Conservation (phyloP, 2,888 invertebrate species). For the Oligia latruncula region DNA sequence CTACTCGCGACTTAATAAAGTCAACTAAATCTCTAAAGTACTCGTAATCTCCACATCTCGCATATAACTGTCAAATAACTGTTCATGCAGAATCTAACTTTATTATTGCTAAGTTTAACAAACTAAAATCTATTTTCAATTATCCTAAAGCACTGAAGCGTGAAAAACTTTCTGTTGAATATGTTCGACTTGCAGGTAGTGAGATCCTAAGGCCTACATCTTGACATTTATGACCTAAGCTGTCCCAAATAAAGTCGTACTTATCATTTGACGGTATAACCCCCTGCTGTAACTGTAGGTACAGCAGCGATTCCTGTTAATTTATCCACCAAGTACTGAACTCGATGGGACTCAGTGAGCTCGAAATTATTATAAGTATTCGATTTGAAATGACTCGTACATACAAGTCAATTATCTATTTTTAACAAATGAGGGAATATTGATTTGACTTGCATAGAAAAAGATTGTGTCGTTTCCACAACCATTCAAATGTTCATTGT, state of each 20-base stretch:
- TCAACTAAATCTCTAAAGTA: not conserved
- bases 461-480: conserved; percentile 1
- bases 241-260: not conserved
- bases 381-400: not conserved
- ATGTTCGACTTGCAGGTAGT: too few species aligned
- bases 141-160: not conserved
- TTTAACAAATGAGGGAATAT: not conserved
- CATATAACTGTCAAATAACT: not conserved
- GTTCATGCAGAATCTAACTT: not conserved
- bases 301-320: not conserved
- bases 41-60: not conserved
- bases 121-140: not conserved
- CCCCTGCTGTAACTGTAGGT: not conserved
- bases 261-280: not conserved
- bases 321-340: not conserved
- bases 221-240: not conserved
- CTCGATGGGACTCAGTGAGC: not conserved
- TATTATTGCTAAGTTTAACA: not conserved
- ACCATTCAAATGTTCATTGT: not conserved
- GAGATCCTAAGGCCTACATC: not conserved
- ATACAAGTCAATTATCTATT: not conserved
- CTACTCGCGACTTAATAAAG: not conserved
- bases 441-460: not conserved
- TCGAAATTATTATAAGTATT: not conserved
- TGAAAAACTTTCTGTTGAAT: not conserved